phyloP scores from a whole-genome alignment of 2,888 invertebrate species.

The Spialia ferax region DNA sequence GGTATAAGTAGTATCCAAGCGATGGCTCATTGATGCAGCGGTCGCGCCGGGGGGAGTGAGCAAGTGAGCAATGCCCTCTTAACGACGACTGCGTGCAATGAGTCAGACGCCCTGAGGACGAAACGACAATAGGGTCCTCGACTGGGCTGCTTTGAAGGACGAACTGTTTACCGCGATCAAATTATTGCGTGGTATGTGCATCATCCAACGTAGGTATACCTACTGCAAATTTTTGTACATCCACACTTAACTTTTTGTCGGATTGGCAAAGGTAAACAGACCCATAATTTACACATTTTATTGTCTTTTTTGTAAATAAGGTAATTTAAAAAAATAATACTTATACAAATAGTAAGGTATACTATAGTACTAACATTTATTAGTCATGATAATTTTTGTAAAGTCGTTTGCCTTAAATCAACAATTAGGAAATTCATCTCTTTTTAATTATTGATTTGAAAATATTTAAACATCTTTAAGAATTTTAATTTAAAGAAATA shows the following conservation, averaged over 20 bases:
- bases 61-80: conserved; percentile 85
- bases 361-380: no score
- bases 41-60: conserved; percentile 70
- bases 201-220: conserved; percentile 53
- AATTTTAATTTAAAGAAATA: not conserved
- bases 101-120: conserved; percentile 84
- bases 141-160: conserved; percentile 79
- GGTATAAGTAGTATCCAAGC: conserved; percentile 60
- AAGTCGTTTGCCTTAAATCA: no score
- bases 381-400: no score
- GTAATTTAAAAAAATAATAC: no score
- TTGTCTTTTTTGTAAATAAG: not conserved
- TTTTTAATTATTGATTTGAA: not conserved
- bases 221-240: conserved; percentile 34
- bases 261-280: not conserved
- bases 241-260: not conserved
- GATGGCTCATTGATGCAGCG: conserved; percentile 61
- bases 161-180: conserved; percentile 69
- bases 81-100: conserved; percentile 79
- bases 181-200: conserved; percentile 54
- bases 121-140: conserved; percentile 83
- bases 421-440: not conserved
- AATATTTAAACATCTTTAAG: not conserved
- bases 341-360: no score
- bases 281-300: not conserved